Evolutionary conservation across 2,113 vertebrate genomes (phyloP).

Genomic region (Egretta garzetta): DNA sequence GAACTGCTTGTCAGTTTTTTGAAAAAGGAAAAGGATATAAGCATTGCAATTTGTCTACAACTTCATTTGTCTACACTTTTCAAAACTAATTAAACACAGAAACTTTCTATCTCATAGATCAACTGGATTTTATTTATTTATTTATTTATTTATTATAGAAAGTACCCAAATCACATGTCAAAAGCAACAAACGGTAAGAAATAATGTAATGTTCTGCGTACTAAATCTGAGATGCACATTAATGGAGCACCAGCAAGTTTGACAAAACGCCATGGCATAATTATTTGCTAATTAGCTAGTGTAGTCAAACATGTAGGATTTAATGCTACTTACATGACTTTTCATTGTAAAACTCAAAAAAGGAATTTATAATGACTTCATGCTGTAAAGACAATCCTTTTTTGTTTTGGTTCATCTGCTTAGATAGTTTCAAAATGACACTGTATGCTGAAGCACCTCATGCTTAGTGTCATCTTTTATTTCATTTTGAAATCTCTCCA

Average conservation of each 20-base stretch:
- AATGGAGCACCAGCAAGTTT: conserved; percentile 24
- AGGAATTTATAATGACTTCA: conserved; percentile 27
- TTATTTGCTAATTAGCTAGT: conserved; percentile 65
- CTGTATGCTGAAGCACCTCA: background rate
- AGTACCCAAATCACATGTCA: background rate
- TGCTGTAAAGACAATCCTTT: conserved; percentile 6
- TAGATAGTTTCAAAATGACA: conserved; percentile 37
- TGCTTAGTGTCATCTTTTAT: conserved; percentile 18
- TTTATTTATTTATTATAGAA: conserved; percentile 3
- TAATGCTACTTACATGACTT: conserved; percentile 62
- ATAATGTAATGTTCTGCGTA: background rate
- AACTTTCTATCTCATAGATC: background rate
- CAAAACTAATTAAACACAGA: conserved; percentile 2
- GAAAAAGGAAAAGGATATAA: background rate
- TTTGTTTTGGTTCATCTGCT: conserved; percentile 1
- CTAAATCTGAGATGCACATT: conserved; percentile 40
- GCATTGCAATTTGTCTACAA: background rate
- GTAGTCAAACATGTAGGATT: conserved; percentile 67
- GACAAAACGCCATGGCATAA: conserved; percentile 62
- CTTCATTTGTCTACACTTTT: background rate
- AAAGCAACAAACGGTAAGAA: background rate
- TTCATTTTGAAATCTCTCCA: conserved; percentile 36
- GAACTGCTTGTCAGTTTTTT: background rate
- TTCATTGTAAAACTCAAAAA: conserved; percentile 29
- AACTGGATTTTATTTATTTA: background rate